Percentiles rank a stretch among this genome's conserved stretches.
Conservation (phyloP, 2,888 invertebrate species). For the Euclidia mi region DNA sequence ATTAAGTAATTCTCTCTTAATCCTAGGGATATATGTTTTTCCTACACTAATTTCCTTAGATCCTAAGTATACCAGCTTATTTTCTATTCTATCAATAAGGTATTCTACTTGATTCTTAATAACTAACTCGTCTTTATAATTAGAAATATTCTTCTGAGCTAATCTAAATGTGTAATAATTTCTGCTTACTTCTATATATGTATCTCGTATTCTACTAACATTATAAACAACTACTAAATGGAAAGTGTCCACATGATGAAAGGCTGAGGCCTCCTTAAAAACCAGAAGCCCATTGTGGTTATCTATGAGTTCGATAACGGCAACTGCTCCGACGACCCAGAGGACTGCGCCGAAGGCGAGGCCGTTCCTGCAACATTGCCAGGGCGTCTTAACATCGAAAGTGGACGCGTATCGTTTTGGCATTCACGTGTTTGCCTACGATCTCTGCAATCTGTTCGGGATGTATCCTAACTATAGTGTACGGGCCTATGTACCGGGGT, state of each 20-base stretch:
- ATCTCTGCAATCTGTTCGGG: conserved; percentile 53
- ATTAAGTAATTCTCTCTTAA: conserved; percentile 10
- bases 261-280: conserved; percentile 41
- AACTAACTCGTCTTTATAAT: conserved; percentile 7
- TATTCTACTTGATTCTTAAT: no score
- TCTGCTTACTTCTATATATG: conserved; percentile 22
- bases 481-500: no score
- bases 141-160: background rate
- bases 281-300: conserved; percentile 48
- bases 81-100: conserved; percentile 37
- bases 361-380: conserved; percentile 48
- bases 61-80: conserved; percentile 38
- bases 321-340: conserved; percentile 34
- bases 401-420: conserved; percentile 52
- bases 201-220: background rate
- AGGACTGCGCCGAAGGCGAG: conserved; percentile 38
- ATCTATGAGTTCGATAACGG: conserved; percentile 45
- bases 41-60: conserved; percentile 30
- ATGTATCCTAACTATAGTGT: conserved; percentile 40
- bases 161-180: conserved; percentile 26
- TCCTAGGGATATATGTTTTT: conserved; percentile 10
- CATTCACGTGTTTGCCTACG: conserved; percentile 52
- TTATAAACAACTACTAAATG: conserved; percentile 37
- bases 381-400: conserved; percentile 50
- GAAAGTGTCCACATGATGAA: conserved; percentile 30